Percentiles rank a stretch among this genome's conserved stretches.
These are phyloP conservation scores for Anas acuta DNA, from an alignment of 2,797 vertebrate species.

Conservation along the genomic window DNA sequence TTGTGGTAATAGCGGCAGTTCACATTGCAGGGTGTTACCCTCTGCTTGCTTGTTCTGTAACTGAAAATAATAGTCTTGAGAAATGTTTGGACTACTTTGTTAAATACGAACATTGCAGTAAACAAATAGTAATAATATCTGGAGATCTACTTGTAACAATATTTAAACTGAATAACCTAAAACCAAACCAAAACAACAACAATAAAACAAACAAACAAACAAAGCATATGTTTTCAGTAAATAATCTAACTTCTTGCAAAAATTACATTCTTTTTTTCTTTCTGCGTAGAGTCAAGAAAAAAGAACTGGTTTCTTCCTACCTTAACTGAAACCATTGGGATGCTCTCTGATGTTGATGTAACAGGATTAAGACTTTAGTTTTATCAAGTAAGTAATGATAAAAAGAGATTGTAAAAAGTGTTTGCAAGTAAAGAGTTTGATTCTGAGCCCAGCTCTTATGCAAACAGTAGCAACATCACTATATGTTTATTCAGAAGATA, in stretches of 20 bases:
- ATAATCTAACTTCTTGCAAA: not conserved
- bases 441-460: not conserved
- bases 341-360: not conserved
- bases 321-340: not conserved
- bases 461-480: not conserved
- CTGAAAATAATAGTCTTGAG: not conserved
- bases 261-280: not conserved
- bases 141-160: not conserved
- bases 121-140: not conserved
- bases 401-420: too few species aligned
- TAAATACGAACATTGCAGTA: not conserved
- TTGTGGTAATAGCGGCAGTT: not conserved
- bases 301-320: fast-evolving
- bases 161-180: not conserved
- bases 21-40: not conserved
- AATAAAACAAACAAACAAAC: too few species aligned
- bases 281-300: not conserved
- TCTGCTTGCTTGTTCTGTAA: not conserved
- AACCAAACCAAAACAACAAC: not conserved
- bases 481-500: not conserved
- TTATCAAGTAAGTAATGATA: not conserved
- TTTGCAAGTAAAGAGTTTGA: not conserved
- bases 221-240: not conserved
- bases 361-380: not conserved
- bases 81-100: not conserved